Conservation (phyloP, 2,113 vertebrate species). For the Phalacrocorax aristotelis region DNA sequence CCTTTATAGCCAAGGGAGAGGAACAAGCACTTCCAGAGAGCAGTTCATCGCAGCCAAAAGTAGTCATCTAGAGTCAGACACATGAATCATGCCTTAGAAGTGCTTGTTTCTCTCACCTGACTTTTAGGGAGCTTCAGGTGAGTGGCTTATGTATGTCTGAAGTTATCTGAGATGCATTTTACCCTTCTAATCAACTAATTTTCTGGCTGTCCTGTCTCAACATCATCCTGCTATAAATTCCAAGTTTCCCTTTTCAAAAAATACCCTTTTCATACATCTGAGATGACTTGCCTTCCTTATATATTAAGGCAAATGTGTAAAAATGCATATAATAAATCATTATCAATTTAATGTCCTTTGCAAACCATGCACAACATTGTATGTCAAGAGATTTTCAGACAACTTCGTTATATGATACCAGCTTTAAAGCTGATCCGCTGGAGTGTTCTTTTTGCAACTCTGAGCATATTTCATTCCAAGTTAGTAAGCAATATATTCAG, state of each 20-base stretch:
- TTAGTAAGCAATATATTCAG: background rate
- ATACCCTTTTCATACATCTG: background rate
- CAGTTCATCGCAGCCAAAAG: background rate
- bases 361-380: background rate
- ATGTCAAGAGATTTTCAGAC: background rate
- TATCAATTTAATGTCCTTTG: background rate
- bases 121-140: background rate
- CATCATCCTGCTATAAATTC: background rate
- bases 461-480: background rate
- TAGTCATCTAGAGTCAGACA: background rate
- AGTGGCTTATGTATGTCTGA: background rate
- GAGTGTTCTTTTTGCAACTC: background rate
- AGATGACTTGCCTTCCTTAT: background rate
- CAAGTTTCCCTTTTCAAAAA: background rate
- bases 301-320: background rate
- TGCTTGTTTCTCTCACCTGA: background rate
- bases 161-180: background rate
- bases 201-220: background rate
- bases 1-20: background rate
- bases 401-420: background rate
- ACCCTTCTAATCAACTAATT: background rate
- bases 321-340: background rate
- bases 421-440: background rate
- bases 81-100: background rate
- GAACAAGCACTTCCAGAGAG: background rate